phyloP scores from a whole-genome alignment of 2,113 vertebrate genomes.

The Eulemur macaco region DNA sequence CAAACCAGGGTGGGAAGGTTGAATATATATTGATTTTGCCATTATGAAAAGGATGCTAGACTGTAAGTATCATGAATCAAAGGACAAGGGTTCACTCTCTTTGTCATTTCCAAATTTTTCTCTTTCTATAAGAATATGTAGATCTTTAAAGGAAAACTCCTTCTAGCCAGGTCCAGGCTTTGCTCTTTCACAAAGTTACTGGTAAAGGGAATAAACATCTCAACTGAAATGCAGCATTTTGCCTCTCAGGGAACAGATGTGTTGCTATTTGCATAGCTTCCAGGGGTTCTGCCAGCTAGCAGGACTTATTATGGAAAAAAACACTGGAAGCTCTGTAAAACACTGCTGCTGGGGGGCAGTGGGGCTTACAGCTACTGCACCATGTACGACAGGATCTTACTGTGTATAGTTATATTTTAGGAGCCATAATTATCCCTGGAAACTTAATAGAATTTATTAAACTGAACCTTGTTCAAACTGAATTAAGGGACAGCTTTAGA shows the following conservation, averaged over 20 bases:
- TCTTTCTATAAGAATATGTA: neutral
- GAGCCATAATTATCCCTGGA: constrained; percentile 53
- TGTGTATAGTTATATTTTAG: constrained; percentile 53
- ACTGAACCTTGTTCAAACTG: constrained; percentile 54
- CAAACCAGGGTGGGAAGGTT: neutral
- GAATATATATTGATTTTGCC: neutral
- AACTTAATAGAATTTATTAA: constrained; percentile 65
- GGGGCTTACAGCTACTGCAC: neutral
- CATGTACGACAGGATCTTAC: constrained; percentile 41
- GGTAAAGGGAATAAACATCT: constrained; percentile 49
- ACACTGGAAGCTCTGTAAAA: constrained; percentile 52
- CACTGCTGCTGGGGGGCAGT: constrained; percentile 42
- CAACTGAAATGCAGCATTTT: constrained; percentile 41
- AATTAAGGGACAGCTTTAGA: constrained; percentile 55
- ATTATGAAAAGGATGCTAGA: neutral
- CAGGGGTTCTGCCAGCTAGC: constrained; percentile 61
- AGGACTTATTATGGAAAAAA: constrained; percentile 66
- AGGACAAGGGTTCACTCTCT: neutral
- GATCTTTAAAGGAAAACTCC: neutral
- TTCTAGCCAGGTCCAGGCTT: neutral
- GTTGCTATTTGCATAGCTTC: constrained; percentile 62
- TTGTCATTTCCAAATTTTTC: neutral
- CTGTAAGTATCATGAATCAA: neutral
- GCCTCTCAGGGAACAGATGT: constrained; percentile 70
- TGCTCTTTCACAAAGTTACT: neutral